Conservation (phyloP, 2,113 vertebrate species). For the Ia io region DNA sequence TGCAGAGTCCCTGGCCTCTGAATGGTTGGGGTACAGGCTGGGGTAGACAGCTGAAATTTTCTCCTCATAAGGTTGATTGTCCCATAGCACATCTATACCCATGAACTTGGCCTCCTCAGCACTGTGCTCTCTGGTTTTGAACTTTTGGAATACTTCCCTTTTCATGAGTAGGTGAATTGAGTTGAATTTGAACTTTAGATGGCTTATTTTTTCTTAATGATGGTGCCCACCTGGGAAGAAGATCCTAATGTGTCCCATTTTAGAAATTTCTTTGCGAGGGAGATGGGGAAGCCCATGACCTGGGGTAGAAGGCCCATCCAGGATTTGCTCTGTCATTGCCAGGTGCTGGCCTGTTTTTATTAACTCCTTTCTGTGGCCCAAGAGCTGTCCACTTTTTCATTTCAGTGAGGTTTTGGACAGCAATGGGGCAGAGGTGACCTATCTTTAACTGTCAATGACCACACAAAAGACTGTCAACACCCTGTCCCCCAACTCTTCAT, state of each 20-base stretch:
- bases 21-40: not conserved
- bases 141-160: not conserved
- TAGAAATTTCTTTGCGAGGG: not conserved
- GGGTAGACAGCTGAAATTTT: not conserved
- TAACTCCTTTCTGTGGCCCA: not conserved
- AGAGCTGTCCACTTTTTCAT: not conserved
- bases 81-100: not conserved
- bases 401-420: conserved; percentile 18
- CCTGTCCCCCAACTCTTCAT: not conserved
- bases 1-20: not conserved
- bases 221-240: conserved; percentile 5
- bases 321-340: not conserved
- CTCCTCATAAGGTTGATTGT: not conserved
- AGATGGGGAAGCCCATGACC: not conserved
- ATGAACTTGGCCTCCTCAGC: not conserved
- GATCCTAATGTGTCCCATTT: not conserved
- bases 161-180: not conserved
- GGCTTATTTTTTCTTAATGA: conserved; percentile 12
- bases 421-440: not conserved
- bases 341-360: not conserved
- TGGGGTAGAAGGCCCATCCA: not conserved
- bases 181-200: conserved; percentile 13
- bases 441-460: not conserved
- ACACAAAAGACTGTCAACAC: not conserved
- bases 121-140: conserved; percentile 24